Evolutionary conservation across 2,888 invertebrate genomes (phyloP).

Genomic region (Osmoderma eremita): DNA sequence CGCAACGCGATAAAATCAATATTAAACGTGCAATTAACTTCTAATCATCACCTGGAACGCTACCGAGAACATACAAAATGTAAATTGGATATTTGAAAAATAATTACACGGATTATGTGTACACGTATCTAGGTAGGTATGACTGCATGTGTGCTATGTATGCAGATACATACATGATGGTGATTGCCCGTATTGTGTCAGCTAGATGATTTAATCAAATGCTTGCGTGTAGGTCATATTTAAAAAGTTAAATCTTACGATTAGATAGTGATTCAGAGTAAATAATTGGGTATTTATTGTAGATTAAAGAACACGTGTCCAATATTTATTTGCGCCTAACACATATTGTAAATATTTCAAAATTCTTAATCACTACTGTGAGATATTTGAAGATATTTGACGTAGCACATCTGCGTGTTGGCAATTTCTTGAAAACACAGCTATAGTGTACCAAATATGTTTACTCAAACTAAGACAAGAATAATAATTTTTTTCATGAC

Average conservation of each 20-base stretch:
- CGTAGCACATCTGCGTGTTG: no score
- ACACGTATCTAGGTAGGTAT: neutral
- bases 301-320: constrained; percentile 23
- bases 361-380: neutral
- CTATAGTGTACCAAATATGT: no score
- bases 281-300: constrained; percentile 6
- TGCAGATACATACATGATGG: neutral
- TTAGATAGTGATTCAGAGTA: constrained; percentile 29
- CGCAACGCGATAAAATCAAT: constrained; percentile 24
- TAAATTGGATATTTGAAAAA: constrained; percentile 23
- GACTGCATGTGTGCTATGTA: no score
- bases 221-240: constrained; percentile 14
- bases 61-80: constrained; percentile 17
- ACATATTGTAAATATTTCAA: neutral
- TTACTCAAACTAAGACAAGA: no score
- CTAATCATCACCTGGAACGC: constrained; percentile 26
- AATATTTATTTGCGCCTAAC: neutral
- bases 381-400: no score
- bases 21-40: constrained; percentile 33
- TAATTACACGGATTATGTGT: constrained; percentile 22
- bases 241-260: neutral
- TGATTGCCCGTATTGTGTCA: constrained; percentile 15
- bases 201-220: constrained; percentile 30
- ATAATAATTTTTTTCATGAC: no score
- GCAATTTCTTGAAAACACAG: no score